Evolutionary conservation across 2,113 vertebrate genomes (phyloP), one percentile per base, ranked within the genome.

Genomic region (Mesitornis unicolor): DNA sequence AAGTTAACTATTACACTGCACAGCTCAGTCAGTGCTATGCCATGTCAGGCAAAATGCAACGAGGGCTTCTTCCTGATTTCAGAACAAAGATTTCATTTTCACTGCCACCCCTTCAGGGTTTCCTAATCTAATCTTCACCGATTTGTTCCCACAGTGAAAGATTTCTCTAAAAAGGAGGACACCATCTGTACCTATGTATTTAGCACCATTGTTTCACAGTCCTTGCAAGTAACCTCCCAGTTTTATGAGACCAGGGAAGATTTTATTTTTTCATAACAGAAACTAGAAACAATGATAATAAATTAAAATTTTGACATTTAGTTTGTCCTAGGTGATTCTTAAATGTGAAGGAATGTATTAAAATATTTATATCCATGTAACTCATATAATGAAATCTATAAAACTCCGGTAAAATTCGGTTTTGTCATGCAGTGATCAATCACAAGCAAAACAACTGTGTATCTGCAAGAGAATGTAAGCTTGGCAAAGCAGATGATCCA

Each of bases 31-130:
- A 0, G 24, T 25, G 31, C 40, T 51, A 57, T 7, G 3, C 15
- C 1, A 1, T 4, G 22, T 12, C 42, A 51, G 42, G 47, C 35
- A 7, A 10, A 83, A 33, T 0, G 0, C 10, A 19, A 67, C 48
- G 26, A 35, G 7, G 29, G 79, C 76, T 10, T 74, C 43, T 20
- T 85, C 73, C 26, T 1, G 3, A 25, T 51, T 42, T 12, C 2
- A 0, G 45, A 75, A 69, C 29, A 65, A 69, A 22, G 7, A 53
- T 8, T 31, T 36, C 17, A 35, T 40, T 61, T 56, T 45, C 42
- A 56, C 35, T 35, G 48, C 17, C 33, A 50, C 13, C 16, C 7
- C 26, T 24, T 5, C 1, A 5, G 1, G 3, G 25, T 50, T 54
- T 40, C 42, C 50, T 47, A 19, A 24, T 24, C 19, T 16, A n/a